Conservation (phyloP, 2,888 invertebrate species). For the Crioceris asparagi region DNA sequence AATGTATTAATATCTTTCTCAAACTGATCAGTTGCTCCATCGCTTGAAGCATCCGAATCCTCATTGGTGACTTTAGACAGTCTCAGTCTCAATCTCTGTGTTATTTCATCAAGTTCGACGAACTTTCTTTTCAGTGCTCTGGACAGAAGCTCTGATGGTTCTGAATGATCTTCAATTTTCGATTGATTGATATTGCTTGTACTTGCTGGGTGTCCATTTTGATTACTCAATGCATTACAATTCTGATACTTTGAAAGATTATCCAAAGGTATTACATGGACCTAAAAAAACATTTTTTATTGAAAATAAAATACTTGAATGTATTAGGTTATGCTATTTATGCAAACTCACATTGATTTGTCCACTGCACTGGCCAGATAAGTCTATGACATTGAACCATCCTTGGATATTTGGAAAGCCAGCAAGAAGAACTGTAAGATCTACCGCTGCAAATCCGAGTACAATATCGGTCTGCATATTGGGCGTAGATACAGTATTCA, state of each 20-base stretch:
- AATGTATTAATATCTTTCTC: constrained; percentile 47
- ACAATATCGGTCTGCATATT: constrained; percentile 47
- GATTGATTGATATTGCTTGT: too few species aligned
- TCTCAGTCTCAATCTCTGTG: constrained; percentile 45
- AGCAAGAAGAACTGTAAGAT: constrained; percentile 43
- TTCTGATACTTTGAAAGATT: constrained; percentile 8
- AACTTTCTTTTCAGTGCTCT: constrained; percentile 49
- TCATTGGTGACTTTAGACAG: constrained; percentile 47
- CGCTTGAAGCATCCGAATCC: constrained; percentile 38
- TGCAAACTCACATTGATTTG: constrained; percentile 44
- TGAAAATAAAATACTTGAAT: too few species aligned
- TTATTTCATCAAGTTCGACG: constrained; percentile 52
- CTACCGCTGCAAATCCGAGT: constrained; percentile 49
- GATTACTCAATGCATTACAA: not conserved
- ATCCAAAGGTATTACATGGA: constrained; percentile 42
- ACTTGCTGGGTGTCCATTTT: not conserved
- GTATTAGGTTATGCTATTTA: too few species aligned
- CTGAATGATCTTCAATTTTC: constrained; percentile 18
- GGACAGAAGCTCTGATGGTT: constrained; percentile 33
- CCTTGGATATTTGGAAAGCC: constrained; percentile 46
- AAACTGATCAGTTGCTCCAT: constrained; percentile 43
- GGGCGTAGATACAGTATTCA: constrained; percentile 38
- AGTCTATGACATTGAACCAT: constrained; percentile 56
- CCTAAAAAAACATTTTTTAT: constrained; percentile 35
- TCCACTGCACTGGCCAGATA: constrained; percentile 46